Evolutionary conservation across 2,797 vertebrate genomes (phyloP), one percentile per base, ranked within the genome.

Genomic region (Galaxias olidus): DNA sequence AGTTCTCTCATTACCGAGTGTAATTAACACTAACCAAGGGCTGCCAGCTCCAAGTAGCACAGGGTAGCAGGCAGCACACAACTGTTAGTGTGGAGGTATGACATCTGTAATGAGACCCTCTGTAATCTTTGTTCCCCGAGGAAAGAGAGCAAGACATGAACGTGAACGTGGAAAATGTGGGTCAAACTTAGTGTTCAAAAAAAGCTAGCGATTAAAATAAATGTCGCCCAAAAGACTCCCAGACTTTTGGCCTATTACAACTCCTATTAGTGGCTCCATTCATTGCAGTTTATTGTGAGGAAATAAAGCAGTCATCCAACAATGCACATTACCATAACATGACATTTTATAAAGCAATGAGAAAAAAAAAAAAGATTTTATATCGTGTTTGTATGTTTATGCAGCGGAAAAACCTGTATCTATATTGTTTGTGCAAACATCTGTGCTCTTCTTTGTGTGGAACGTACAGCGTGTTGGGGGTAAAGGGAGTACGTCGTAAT

Each of bases 1-100:
- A 83, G 86, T 80, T 87, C 86, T 90, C 90, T 87, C 82, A 84
- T 91, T 91, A 89, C 88, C 77, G 73, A 59, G 74, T 84, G 86
- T 91, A 91, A 92, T 92, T 92, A 92, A 91, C 90, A 90, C 84
- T 83, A 89, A 87, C 84, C 76, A 78, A 77, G 81, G 78, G 76
- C 81, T 87, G 84, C 79, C 72, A 76, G 67, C 77, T 77, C 70
- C 61, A 72, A 83, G 85, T 82, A 78, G 78, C 77, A 67, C 75
- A 75, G 74, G 76, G 75, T 72, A 82, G 83, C 30, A 30, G 30
- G 30, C 30, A 30, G 30, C 82, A 83, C 77, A 78, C 77, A 86
- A 88, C 84, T 90, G 87, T 80, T 86, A 88, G 83, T 78, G 70
- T 73, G 72, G 69, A 78, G 75, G 76, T 79, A 79, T 79, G 78